Percentiles rank a stretch among this genome's conserved stretches.
Evolutionary conservation across 1,140 invertebrate species (phyloP).

Genomic region (Wasmannia auropunctata): DNA sequence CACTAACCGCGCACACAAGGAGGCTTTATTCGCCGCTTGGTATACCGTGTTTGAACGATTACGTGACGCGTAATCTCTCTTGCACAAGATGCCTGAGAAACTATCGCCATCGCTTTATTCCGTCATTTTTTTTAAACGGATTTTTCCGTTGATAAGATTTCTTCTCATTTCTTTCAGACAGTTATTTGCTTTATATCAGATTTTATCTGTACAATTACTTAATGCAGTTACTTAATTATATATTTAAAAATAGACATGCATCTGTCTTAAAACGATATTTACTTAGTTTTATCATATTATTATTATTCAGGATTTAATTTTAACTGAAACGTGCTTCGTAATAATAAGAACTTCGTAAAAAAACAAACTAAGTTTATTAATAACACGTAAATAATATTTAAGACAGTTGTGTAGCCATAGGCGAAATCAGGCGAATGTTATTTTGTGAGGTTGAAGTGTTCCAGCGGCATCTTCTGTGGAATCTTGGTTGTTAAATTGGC

Average conservation of each 20-base stretch:
- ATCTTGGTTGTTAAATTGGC: background rate
- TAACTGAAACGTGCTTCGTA: background rate
- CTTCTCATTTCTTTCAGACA: background rate
- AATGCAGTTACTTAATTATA: background rate
- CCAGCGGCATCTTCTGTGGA: background rate
- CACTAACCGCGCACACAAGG: slow-evolving; percentile 22
- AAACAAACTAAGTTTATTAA: background rate
- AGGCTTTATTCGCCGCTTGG: slow-evolving; percentile 4
- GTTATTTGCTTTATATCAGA: background rate
- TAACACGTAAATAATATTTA: background rate
- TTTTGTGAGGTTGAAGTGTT: background rate
- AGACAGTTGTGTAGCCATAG: no score
- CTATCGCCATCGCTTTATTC: background rate
- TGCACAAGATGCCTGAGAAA: slow-evolving; percentile 12
- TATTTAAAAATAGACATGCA: background rate
- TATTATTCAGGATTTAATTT: background rate
- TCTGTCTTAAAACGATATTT: no score
- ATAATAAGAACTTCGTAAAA: background rate
- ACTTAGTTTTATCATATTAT: background rate
- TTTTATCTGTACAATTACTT: background rate
- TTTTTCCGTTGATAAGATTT: background rate
- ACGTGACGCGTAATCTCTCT: background rate
- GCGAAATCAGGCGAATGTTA: background rate
- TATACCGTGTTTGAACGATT: slow-evolving; percentile 1
- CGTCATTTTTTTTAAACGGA: background rate